Conservation (phyloP, 2,113 vertebrate genomes). For the Zosterops japonicus region DNA sequence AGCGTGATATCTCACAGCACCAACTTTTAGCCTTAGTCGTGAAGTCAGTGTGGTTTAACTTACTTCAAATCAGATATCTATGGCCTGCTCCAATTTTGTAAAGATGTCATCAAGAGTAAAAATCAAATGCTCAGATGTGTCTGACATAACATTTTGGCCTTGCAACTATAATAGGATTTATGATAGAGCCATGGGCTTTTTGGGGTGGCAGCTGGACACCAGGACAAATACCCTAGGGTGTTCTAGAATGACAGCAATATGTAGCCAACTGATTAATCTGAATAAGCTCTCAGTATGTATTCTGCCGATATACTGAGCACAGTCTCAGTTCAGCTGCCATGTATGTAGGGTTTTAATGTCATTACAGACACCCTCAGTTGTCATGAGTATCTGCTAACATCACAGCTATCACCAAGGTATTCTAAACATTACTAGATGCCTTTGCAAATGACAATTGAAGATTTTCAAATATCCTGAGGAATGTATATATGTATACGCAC, state of each 20-base stretch:
- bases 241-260: neutral
- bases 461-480: neutral
- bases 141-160: neutral
- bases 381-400: neutral
- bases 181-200: neutral
- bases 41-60: neutral
- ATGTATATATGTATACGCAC: accelerated
- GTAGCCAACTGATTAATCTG: neutral
- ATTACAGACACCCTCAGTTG: neutral
- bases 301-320: accelerated
- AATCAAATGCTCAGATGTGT: neutral
- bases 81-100: neutral
- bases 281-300: neutral
- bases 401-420: neutral
- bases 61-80: neutral
- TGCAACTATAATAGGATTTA: neutral
- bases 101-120: neutral
- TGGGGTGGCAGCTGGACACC: neutral
- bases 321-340: neutral
- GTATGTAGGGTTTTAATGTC: neutral
- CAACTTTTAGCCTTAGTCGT: neutral
- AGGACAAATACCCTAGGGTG: neutral
- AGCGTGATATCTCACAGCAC: accelerated
- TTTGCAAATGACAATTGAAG: neutral
- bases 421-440: neutral